phyloP scores from a whole-genome alignment of 1,140 invertebrate genomes.

The Diachasma alloeum region DNA sequence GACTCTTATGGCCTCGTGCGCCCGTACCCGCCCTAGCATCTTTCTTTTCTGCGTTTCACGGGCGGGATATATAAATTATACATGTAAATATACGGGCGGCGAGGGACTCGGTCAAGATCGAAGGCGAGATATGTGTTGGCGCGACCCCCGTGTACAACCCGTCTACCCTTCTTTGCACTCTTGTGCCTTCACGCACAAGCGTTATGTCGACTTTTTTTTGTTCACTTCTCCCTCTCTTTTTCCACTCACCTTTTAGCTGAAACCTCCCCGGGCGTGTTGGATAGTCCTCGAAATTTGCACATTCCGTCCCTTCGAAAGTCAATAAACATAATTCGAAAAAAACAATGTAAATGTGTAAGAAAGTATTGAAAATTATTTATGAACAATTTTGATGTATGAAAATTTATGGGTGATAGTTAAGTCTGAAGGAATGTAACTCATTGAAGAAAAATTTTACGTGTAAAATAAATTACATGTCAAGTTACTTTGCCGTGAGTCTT shows the following conservation, averaged over 20 bases:
- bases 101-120: slow-evolving; percentile 44
- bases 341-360: background rate
- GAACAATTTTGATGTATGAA: background rate
- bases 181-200: background rate
- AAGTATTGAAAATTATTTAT: background rate
- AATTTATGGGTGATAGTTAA: no score
- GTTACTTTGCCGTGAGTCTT: no score
- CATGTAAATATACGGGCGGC: slow-evolving; percentile 60
- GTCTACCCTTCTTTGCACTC: slow-evolving; percentile 7
- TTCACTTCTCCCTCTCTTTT: slow-evolving; percentile 3
- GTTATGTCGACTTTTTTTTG: background rate
- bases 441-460: no score
- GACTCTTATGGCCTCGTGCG: slow-evolving; percentile 26
- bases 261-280: background rate
- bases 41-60: slow-evolving; percentile 5
- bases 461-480: no score
- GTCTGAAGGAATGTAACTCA: no score
- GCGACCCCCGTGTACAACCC: slow-evolving; percentile 46
- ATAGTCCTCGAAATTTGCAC: background rate
- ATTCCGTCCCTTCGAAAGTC: background rate
- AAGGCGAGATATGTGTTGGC: slow-evolving; percentile 57
- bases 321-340: background rate
- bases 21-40: slow-evolving; percentile 4
- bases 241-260: slow-evolving; percentile 3
- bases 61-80: slow-evolving; percentile 61